Percentiles rank a stretch among this genome's conserved stretches.
These are phyloP conservation scores for Cerastoderma edule DNA, from an alignment of 2,888 invertebrate genomes.

Conservation along the genomic window DNA sequence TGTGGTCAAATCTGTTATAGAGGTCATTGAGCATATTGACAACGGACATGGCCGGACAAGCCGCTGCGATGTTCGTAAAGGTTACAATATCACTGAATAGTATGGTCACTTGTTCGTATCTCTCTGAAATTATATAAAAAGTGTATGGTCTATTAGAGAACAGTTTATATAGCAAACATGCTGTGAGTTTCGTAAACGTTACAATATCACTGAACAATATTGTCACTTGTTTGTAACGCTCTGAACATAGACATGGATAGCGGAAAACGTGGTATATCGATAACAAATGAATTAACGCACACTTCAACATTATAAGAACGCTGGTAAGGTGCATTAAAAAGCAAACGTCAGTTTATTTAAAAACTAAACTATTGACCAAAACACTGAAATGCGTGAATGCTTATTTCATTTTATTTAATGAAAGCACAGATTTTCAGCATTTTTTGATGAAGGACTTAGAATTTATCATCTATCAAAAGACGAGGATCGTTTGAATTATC, in stretches of 20 bases:
- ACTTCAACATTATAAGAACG: too few relatives aligned
- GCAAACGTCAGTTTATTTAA: too few relatives aligned
- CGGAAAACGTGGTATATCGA: not conserved
- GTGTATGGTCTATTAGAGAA: too few relatives aligned
- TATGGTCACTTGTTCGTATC: constrained; percentile 72
- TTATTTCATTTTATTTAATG: too few relatives aligned
- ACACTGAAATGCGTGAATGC: too few relatives aligned
- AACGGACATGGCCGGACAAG: constrained; percentile 72
- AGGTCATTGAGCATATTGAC: constrained; percentile 76
- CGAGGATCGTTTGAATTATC: not conserved
- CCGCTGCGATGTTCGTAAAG: constrained; percentile 75
- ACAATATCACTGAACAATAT: constrained; percentile 80
- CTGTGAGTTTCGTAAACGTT: constrained; percentile 75
- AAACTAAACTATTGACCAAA: too few relatives aligned
- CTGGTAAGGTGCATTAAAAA: too few relatives aligned
- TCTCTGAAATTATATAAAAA: constrained; percentile 60
- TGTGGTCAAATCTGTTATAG: constrained; percentile 73
- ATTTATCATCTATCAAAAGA: too few relatives aligned
- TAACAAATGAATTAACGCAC: not conserved
- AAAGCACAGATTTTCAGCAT: too few relatives aligned
- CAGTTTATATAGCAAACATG: too few relatives aligned
- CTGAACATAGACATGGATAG: not conserved
- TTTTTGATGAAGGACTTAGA: too few relatives aligned
- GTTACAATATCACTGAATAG: constrained; percentile 80
- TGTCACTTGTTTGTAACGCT: constrained; percentile 63